These are phyloP conservation scores for Darevskia mixta DNA, from an alignment of 2,797 vertebrate genomes.

Conservation along the genomic window DNA sequence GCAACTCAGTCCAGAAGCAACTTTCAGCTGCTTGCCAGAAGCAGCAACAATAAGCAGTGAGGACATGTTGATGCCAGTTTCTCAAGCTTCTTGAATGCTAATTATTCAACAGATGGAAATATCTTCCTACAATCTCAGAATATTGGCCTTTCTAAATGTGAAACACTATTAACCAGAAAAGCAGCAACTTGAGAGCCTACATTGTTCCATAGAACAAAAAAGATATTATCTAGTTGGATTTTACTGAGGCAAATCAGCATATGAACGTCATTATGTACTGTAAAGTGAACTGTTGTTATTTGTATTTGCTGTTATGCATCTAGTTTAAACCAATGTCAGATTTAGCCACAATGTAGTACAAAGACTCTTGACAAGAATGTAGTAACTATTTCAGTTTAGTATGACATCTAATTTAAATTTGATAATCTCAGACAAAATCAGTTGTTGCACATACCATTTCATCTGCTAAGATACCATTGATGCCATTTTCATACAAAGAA, in stretches of 20 bases:
- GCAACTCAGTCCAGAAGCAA: neutral
- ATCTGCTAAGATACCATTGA: constrained; percentile 98
- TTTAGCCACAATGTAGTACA: neutral
- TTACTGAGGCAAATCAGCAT: neutral
- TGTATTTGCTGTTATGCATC: neutral
- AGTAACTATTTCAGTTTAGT: neutral
- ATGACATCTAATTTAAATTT: neutral
- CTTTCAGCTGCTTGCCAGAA: neutral
- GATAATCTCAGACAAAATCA: neutral
- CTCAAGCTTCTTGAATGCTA: rapidly evolving
- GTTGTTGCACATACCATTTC: constrained; percentile 89
- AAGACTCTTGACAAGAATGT: neutral
- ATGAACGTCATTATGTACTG: neutral
- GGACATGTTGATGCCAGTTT: neutral
- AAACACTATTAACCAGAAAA: constrained; percentile 14
- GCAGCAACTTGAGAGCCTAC: neutral
- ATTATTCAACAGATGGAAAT: neutral
- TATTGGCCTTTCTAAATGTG: neutral
- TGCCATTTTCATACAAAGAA: constrained; percentile 97
- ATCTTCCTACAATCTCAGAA: neutral
- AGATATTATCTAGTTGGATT: neutral
- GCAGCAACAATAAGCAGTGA: neutral
- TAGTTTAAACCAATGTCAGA: neutral
- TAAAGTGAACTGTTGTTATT: neutral
- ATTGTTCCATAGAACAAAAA: neutral